phyloP scores from a whole-genome alignment of 1,140 invertebrate species.

The Drosophila pseudoobscura region DNA sequence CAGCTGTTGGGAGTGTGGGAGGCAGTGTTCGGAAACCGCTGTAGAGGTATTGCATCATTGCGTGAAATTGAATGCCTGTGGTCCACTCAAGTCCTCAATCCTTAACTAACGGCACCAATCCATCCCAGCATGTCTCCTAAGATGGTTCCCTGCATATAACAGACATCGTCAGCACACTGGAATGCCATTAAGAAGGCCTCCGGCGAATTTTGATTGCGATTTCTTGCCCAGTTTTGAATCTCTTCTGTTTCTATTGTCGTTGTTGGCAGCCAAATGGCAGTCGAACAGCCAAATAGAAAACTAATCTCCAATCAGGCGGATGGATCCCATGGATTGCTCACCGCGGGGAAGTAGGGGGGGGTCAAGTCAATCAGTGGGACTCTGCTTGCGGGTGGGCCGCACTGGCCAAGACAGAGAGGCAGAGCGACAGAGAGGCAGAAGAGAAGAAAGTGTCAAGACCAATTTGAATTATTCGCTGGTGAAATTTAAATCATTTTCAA shows the following conservation, averaged over 20 bases:
- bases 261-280: conserved; percentile 19
- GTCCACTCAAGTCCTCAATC: too few species aligned
- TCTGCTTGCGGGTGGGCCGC: conserved; percentile 58
- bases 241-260: neutral
- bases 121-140: too few species aligned
- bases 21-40: too few species aligned
- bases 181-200: conserved; percentile 35
- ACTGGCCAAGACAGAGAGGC: too few species aligned
- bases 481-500: conserved; percentile 79
- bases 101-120: too few species aligned
- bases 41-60: too few species aligned
- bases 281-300: conserved; percentile 71
- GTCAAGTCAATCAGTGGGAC: conserved; percentile 24
- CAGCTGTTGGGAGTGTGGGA: too few species aligned
- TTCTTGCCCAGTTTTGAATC: neutral
- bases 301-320: conserved; percentile 68
- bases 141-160: neutral
- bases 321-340: conserved; percentile 46
- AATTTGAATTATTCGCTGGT: conserved; percentile 70
- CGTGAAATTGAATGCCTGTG: too few species aligned
- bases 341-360: neutral
- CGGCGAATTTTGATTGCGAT: conserved; percentile 23
- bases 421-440: neutral
- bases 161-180: neutral
- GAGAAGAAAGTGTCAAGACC: conserved; percentile 72